phyloP scores from a whole-genome alignment of 92 coral and sea anemone species.

The Palythoa heliodiscus region DNA sequence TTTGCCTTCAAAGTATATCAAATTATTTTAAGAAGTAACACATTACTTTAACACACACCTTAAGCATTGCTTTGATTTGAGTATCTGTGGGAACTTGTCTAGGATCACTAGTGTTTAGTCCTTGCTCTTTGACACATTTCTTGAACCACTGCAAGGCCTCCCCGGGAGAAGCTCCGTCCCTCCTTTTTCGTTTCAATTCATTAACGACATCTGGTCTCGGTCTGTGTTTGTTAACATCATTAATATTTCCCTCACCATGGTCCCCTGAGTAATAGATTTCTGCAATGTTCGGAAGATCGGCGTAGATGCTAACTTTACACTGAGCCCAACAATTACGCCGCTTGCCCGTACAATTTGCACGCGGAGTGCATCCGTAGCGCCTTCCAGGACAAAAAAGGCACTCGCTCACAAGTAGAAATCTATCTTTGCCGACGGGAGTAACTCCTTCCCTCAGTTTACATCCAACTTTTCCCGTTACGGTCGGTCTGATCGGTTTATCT shows the following conservation, averaged over 20 bases:
- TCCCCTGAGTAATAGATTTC: conserved; percentile 89
- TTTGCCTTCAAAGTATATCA: too few relatives aligned
- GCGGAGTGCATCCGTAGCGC: conserved; percentile 93
- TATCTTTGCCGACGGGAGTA: conserved; percentile 83
- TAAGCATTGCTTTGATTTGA: conserved; percentile 68
- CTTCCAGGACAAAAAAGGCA: conserved; percentile 95
- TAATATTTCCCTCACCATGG: conserved; percentile 87
- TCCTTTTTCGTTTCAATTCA: conserved; percentile 70
- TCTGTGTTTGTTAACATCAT: conserved; percentile 81
- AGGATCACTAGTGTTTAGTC: conserved; percentile 66
- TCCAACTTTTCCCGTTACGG: conserved; percentile 88
- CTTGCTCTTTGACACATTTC: conserved; percentile 73
- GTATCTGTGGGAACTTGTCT: conserved; percentile 72
- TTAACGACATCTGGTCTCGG: conserved; percentile 66
- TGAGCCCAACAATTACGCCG: conserved; percentile 91
- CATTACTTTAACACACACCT: conserved; percentile 44
- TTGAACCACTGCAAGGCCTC: conserved; percentile 81
- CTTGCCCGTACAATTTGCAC: conserved; percentile 92
- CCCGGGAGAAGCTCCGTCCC: conserved; percentile 67
- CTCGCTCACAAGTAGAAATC: conserved; percentile 96
- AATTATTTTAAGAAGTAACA: not conserved
- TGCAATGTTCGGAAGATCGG: conserved; percentile 75
- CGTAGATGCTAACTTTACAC: conserved; percentile 89
- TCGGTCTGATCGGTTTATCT: conserved; percentile 88
- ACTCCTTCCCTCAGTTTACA: conserved; percentile 84